These are phyloP conservation scores for Diorhabda sublineata DNA, from an alignment of 1,140 invertebrate species.

Conservation along the genomic window DNA sequence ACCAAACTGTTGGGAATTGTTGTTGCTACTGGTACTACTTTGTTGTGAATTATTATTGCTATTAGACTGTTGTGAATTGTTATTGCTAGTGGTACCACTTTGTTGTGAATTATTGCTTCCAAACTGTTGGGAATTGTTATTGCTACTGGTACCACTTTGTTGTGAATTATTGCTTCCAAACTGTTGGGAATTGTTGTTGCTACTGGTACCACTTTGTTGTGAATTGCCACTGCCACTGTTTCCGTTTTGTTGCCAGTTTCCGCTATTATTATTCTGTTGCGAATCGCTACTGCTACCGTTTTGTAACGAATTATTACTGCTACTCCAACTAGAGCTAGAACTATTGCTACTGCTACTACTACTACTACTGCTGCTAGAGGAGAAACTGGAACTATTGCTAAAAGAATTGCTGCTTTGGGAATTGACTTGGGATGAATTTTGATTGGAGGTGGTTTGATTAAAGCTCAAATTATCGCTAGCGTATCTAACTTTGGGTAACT, in stretches of 20 bases:
- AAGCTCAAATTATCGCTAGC: conserved; percentile 13
- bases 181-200: not conserved
- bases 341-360: conserved; percentile 4
- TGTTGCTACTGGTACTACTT: conserved; percentile 15
- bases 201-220: not conserved
- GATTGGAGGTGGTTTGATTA: conserved; percentile 18
- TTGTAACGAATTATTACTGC: not conserved
- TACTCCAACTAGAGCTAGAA: conserved; percentile 10
- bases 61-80: not conserved
- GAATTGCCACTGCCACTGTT: not conserved
- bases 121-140: conserved; percentile 15
- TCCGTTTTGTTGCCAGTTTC: not conserved
- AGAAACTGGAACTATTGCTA: not conserved
- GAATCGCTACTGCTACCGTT: conserved; percentile 5
- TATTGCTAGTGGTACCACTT: too few relatives aligned
- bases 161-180: too few relatives aligned
- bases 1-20: too few relatives aligned
- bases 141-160: conserved; percentile 3
- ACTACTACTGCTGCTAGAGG: conserved; percentile 8
- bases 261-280: not conserved
- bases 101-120: too few relatives aligned
- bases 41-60: conserved; percentile 12
- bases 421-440: conserved; percentile 24
- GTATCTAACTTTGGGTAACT: conserved; percentile 23
- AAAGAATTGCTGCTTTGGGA: conserved; percentile 14